Conservation (phyloP, 2,888 invertebrate genomes). For the Priocnemis perturbator region DNA sequence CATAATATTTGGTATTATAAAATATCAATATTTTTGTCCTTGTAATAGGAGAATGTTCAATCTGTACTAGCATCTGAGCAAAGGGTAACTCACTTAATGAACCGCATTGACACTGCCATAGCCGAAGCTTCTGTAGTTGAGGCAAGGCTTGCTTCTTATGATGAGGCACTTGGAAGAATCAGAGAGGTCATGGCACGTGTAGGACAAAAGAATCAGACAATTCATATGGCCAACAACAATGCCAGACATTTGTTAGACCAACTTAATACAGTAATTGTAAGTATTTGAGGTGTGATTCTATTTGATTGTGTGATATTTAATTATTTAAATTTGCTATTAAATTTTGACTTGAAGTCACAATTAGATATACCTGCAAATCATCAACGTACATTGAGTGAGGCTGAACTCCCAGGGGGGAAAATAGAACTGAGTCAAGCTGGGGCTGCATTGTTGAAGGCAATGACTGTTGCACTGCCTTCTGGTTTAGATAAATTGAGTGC, state of each 20-base stretch:
- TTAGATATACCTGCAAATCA: constrained; percentile 83
- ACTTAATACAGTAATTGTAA: constrained; percentile 86
- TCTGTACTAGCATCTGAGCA: constrained; percentile 93
- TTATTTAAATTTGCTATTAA: constrained; percentile 10
- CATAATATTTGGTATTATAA: neutral
- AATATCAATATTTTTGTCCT: neutral
- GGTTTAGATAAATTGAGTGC: constrained; percentile 79
- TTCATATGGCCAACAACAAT: constrained; percentile 90
- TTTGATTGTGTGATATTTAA: constrained; percentile 19
- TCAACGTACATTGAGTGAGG: constrained; percentile 82
- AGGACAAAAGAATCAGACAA: constrained; percentile 92
- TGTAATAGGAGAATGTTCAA: constrained; percentile 88
- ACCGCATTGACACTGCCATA: constrained; percentile 87
- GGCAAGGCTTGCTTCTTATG: constrained; percentile 85
- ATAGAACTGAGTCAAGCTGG: constrained; percentile 83
- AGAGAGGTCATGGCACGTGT: constrained; percentile 93
- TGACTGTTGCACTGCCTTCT: constrained; percentile 74
- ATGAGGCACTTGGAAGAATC: constrained; percentile 88
- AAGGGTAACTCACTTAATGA: constrained; percentile 85
- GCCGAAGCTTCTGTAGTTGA: constrained; percentile 85
- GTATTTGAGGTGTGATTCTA: constrained; percentile 65
- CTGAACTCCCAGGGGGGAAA: constrained; percentile 82
- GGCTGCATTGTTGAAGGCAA: constrained; percentile 84
- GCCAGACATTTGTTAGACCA: constrained; percentile 88
- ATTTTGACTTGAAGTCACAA: constrained; percentile 77